These are phyloP conservation scores for Craterocephalus amniculus DNA, from an alignment of 2,797 vertebrate genomes.

Conservation along the genomic window DNA sequence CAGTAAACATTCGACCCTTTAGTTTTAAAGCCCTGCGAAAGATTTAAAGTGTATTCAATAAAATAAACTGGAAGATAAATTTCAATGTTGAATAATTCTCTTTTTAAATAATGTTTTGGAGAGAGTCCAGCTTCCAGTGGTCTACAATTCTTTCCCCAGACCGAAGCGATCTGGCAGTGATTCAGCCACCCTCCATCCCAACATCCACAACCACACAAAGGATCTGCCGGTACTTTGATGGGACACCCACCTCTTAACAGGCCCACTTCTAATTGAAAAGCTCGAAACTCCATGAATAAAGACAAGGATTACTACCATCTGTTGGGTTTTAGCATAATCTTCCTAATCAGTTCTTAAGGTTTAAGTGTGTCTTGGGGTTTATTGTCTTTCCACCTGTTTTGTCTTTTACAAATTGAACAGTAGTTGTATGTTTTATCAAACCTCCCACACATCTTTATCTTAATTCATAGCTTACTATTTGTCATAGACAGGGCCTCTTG, in stretches of 20 bases:
- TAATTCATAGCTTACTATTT: slow-evolving; percentile 57
- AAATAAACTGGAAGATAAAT: slow-evolving; percentile 1
- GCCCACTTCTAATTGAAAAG: slow-evolving; percentile 44
- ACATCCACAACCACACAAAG: slow-evolving; percentile 36
- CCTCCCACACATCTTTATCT: slow-evolving; percentile 38
- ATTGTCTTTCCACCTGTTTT: slow-evolving; percentile 23
- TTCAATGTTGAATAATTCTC: slow-evolving; percentile 19
- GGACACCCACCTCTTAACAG: slow-evolving; percentile 29
- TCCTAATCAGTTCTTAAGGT: slow-evolving; percentile 47
- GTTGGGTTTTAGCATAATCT: slow-evolving; percentile 55
- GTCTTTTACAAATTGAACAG: slow-evolving; percentile 1
- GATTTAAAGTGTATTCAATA: slow-evolving; percentile 6
- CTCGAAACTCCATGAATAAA: slow-evolving; percentile 48
- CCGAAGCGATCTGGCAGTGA: slow-evolving; percentile 66
- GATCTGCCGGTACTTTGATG: slow-evolving; percentile 47
- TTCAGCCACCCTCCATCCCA: slow-evolving; percentile 47
- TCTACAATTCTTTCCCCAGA: slow-evolving; percentile 36
- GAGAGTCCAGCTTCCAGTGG: slow-evolving; percentile 37
- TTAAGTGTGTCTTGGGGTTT: background rate
- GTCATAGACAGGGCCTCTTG: slow-evolving; percentile 59
- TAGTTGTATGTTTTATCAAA: slow-evolving; percentile 31
- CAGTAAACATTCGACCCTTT: slow-evolving; percentile 7
- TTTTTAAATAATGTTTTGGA: slow-evolving; percentile 42
- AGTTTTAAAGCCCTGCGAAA: slow-evolving; percentile 23
- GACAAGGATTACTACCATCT: slow-evolving; percentile 50